Evolutionary conservation across 1,140 invertebrate species (phyloP).

Genomic region (Globodera ellingtonae): DNA sequence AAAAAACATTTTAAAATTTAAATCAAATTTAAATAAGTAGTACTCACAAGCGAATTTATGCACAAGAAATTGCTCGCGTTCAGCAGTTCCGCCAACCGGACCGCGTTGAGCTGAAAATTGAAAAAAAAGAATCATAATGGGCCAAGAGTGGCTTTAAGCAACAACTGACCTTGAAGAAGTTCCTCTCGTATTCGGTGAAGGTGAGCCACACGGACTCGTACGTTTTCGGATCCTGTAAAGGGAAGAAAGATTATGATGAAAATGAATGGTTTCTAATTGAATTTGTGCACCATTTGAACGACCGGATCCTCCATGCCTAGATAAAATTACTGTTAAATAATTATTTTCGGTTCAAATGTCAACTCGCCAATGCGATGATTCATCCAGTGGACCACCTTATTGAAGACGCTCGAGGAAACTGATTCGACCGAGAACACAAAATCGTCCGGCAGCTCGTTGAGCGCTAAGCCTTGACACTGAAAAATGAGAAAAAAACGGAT

Average conservation of each 20-base stretch:
- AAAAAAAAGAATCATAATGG: background rate
- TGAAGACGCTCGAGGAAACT: slow-evolving; percentile 7
- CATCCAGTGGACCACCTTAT: slow-evolving; percentile 27
- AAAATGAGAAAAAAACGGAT: background rate
- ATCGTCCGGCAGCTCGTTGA: background rate
- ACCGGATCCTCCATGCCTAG: slow-evolving; percentile 10
- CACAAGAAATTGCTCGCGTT: background rate
- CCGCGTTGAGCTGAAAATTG: background rate
- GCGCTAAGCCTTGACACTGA: background rate
- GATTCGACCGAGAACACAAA: slow-evolving; percentile 22
- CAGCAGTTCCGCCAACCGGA: slow-evolving; percentile 15
- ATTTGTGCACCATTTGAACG: background rate
- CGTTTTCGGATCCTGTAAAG: slow-evolving; percentile 24
- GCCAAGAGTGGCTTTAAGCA: background rate
- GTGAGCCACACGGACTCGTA: slow-evolving; percentile 23
- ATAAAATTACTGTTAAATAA: background rate
- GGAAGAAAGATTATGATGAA: background rate
- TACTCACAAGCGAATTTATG: background rate
- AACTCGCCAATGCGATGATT: slow-evolving; percentile 17
- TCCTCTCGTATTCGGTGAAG: slow-evolving; percentile 32
- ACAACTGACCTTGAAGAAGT: slow-evolving; percentile 29
- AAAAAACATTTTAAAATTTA: background rate
- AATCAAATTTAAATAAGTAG: no score
- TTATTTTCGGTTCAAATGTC: background rate
- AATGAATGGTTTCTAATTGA: background rate